These are phyloP conservation scores for Odontamblyopus lacepedii DNA, from an alignment of 2,797 vertebrate species.

Conservation along the genomic window DNA sequence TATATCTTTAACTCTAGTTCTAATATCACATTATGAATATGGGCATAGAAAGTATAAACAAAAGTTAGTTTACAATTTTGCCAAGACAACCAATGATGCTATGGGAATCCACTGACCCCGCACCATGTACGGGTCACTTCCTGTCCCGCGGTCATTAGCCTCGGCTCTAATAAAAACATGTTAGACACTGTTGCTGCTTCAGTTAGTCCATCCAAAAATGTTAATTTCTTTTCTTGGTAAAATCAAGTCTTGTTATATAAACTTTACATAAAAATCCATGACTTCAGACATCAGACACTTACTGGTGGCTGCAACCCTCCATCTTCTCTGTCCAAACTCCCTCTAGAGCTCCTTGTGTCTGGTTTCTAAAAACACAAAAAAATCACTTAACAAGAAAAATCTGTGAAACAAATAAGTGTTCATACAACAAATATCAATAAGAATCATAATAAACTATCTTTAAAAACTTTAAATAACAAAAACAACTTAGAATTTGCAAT, in stretches of 20 bases:
- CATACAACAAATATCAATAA: not conserved
- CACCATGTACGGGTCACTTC: constrained; percentile 56
- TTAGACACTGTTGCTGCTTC: not conserved
- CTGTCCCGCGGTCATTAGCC: constrained; percentile 54
- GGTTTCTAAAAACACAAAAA: constrained; percentile 84
- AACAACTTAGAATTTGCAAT: not conserved
- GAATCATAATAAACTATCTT: not conserved
- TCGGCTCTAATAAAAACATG: constrained; percentile 48
- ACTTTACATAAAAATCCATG: constrained; percentile 27
- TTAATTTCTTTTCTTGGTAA: constrained; percentile 11
- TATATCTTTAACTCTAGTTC: not conserved
- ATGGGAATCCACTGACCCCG: constrained; percentile 65
- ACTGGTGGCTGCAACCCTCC: constrained; percentile 89
- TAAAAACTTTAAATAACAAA: not conserved
- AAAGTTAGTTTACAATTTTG: not conserved
- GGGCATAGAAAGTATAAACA: not conserved
- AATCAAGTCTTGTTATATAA: not conserved
- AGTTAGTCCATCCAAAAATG: constrained; percentile 16
- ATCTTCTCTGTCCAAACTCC: constrained; percentile 92
- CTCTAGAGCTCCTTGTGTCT: constrained; percentile 91
- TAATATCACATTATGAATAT: not conserved
- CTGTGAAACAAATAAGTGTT: not conserved
- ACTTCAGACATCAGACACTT: constrained; percentile 59
- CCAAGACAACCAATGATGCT: constrained; percentile 47
- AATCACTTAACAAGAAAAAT: constrained; percentile 3